These are phyloP conservation scores for Gymnoscelis rufifasciata DNA, from an alignment of 2,888 invertebrate species.

Conservation along the genomic window DNA sequence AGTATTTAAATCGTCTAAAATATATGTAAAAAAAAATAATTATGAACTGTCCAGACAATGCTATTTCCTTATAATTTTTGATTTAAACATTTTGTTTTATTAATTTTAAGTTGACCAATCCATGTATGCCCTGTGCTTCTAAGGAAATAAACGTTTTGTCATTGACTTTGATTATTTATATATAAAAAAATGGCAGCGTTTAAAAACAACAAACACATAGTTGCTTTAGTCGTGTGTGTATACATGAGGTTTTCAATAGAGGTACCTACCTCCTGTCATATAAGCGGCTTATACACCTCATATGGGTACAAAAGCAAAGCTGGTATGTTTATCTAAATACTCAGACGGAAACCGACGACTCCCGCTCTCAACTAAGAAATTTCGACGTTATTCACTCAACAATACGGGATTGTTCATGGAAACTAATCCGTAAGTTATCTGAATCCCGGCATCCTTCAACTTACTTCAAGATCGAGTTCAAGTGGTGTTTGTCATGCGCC, in stretches of 20 bases:
- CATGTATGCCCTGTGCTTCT: too few relatives aligned
- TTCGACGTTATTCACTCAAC: slow-evolving; percentile 36
- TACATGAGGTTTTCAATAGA: slow-evolving; percentile 23
- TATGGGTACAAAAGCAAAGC: slow-evolving; percentile 20
- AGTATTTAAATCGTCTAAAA: too few relatives aligned
- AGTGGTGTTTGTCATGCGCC: slow-evolving; percentile 39
- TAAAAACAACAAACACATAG: slow-evolving; percentile 6
- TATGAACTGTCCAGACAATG: too few relatives aligned
- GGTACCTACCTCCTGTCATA: slow-evolving; percentile 15
- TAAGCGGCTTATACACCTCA: slow-evolving; percentile 18
- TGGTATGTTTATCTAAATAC: slow-evolving; percentile 10
- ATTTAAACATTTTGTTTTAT: too few relatives aligned
- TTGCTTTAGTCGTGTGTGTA: slow-evolving; percentile 21
- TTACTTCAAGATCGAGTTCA: slow-evolving; percentile 43
- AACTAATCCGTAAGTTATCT: slow-evolving; percentile 56
- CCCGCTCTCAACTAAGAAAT: slow-evolving; percentile 32
- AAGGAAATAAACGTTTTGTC: too few relatives aligned
- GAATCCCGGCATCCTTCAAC: slow-evolving; percentile 36
- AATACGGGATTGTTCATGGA: slow-evolving; percentile 41
- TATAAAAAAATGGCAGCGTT: too few relatives aligned
- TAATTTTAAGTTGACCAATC: too few relatives aligned
- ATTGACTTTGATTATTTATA: too few relatives aligned
- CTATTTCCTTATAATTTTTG: too few relatives aligned
- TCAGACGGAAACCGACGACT: slow-evolving; percentile 17
- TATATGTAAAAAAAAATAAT: too few relatives aligned